Evolutionary conservation across 2,888 invertebrate genomes (phyloP).

Genomic region (Lymantria dispar): DNA sequence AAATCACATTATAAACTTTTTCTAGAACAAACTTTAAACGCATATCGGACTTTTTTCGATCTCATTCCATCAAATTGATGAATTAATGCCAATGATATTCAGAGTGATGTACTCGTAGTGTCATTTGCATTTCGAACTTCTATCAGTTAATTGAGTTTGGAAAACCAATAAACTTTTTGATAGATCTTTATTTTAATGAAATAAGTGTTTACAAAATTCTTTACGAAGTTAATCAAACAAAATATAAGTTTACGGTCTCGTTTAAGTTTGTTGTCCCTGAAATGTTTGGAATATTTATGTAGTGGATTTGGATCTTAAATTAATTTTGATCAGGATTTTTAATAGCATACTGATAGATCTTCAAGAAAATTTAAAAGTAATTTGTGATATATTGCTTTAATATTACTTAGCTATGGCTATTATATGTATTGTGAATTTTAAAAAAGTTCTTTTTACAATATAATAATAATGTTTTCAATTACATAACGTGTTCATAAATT

Average conservation of each 20-base stretch:
- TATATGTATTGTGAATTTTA: no score
- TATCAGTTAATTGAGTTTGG: constrained; percentile 18
- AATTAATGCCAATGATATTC: constrained; percentile 13
- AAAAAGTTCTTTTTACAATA: no score
- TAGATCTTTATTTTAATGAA: constrained; percentile 29
- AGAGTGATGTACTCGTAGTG: constrained; percentile 7
- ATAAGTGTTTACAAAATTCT: constrained; percentile 4
- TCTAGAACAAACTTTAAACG: no score
- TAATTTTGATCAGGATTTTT: not conserved
- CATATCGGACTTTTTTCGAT: no score
- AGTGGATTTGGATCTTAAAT: not conserved
- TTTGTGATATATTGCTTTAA: no score
- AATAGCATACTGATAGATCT: no score
- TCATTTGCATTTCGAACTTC: constrained; percentile 12
- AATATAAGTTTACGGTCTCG: not conserved
- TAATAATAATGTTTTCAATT: no score
- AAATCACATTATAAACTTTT: no score
- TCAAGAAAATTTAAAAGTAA: no score
- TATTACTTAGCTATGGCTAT: no score
- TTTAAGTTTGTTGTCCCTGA: not conserved
- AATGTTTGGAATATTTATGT: not conserved
- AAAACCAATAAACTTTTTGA: constrained; percentile 27
- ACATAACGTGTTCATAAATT: no score
- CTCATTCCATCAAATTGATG: not conserved
- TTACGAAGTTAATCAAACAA: not conserved